Evolutionary conservation across 2,888 invertebrate species (phyloP).

Genomic region (Operophtera brumata): DNA sequence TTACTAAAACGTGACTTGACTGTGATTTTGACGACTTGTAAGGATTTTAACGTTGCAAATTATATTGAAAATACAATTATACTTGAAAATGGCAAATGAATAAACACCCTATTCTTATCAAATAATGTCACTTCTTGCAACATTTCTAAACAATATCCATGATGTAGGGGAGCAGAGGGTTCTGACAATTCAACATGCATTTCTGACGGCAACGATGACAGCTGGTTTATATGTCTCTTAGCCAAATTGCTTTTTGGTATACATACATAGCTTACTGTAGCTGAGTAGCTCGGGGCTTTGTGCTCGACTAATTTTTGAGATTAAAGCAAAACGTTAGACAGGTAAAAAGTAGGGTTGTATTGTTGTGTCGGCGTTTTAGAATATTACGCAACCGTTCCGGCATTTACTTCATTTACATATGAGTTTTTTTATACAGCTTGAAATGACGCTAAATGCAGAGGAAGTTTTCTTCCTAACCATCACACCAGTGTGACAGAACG

Average conservation of each 20-base stretch:
- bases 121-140: slow-evolving; percentile 10
- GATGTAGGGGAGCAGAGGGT: slow-evolving; percentile 29
- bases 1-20: too few species aligned
- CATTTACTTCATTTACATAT: neutral
- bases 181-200: slow-evolving; percentile 49
- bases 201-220: slow-evolving; percentile 35
- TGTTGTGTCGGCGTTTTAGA: neutral
- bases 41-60: too few species aligned
- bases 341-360: slow-evolving; percentile 7
- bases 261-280: slow-evolving; percentile 6
- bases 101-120: slow-evolving; percentile 6
- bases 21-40: too few species aligned
- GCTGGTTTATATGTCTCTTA: slow-evolving; percentile 48
- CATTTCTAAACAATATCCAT: slow-evolving; percentile 26
- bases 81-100: too few species aligned
- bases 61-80: too few species aligned
- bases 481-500: too few species aligned
- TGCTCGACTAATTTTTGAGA: slow-evolving; percentile 25
- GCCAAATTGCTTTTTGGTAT: slow-evolving; percentile 55
- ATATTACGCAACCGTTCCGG: neutral
- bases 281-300: slow-evolving; percentile 21
- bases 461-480: too few species aligned
- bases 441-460: too few species aligned
- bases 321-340: slow-evolving; percentile 22
- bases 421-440: too few species aligned